Evolutionary conservation across 2,888 invertebrate species (phyloP), one percentile per base, ranked within the genome.

Genomic region (Andrena minutula): DNA sequence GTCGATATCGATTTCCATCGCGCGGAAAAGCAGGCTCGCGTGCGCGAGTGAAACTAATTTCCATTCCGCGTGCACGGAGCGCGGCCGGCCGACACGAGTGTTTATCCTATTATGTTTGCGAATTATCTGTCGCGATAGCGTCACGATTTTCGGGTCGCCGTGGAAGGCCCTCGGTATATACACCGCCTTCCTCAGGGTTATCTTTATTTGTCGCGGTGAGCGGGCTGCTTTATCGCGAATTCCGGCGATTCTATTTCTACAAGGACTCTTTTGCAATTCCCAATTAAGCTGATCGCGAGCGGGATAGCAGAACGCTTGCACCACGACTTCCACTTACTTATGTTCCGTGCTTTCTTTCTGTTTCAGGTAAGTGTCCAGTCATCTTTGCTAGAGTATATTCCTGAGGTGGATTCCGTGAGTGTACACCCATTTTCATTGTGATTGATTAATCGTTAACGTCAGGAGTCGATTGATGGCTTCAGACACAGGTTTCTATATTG

Each of bases 121-220:
- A 87, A 87, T 86, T 84, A 86, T 86, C 87, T 80, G 66, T 63
- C 71, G 75, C 73, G 84, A 86, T 87, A 84, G 82, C 73, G 84
- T 68, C 76, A 74, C 70, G 82, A 86, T 86, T 86, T 84, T 79
- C 77, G 66, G 73, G 41, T 51, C 72, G 68, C 56, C 61, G 65
- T 66, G 47, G 69, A 79, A 73, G 53, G 23, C 35, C 26, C 41
- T 16, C 8, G 26, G 26, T 23, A 35, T 73, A 56, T 73, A 41
- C 68, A 35, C 28, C 30, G 6, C 61, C 23, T 23, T 20, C 32
- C 47, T 26, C 1, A 12, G 20, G 61, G 65, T 81, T 81, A 81
- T 81, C 79, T 80, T 63, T 47, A 49, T 81, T 78, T 60, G 35
- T 30, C 68, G 35, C n/a, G 26, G 10, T 28, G 53, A 35, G 53